phyloP scores from a whole-genome alignment of 2,113 vertebrate species.

The Lophius piscatorius region DNA sequence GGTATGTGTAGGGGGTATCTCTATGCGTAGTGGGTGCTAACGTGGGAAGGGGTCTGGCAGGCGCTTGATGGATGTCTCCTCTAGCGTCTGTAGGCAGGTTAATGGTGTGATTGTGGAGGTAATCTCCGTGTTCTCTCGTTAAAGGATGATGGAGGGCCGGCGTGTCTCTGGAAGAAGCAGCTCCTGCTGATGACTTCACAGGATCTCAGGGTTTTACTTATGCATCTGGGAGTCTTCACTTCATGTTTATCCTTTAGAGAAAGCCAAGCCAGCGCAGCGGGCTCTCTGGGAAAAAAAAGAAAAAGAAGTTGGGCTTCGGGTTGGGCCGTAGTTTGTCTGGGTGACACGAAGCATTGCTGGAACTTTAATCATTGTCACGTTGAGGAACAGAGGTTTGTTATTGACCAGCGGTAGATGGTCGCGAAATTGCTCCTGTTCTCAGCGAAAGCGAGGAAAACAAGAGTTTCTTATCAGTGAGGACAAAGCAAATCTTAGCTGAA shows the following conservation, averaged over 20 bases:
- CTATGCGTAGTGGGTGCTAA: conserved; percentile 37
- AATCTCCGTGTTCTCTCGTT: conserved; percentile 80
- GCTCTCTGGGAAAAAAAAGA: conserved; percentile 38
- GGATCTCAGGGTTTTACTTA: conserved; percentile 34
- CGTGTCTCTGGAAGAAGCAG: conserved; percentile 51
- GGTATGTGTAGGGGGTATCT: conserved; percentile 16
- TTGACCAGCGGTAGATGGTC: conserved; percentile 2
- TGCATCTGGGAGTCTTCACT: conserved; percentile 33
- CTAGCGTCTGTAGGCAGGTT: conserved; percentile 74
- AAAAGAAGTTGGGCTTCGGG: conserved; percentile 10
- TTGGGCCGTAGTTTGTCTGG: conserved; percentile 49
- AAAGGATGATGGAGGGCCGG: conserved; percentile 74
- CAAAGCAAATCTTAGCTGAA: conserved; percentile 17
- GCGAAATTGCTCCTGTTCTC: not conserved
- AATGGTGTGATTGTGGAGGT: conserved; percentile 80
- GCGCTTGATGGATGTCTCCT: conserved; percentile 74
- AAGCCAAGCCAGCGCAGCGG: conserved; percentile 14
- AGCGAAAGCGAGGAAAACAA: conserved; percentile 20
- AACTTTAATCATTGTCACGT: conserved; percentile 20
- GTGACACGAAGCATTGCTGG: conserved; percentile 25
- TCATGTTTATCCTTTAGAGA: conserved; percentile 37
- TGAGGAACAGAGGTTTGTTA: conserved; percentile 9
- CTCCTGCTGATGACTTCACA: conserved; percentile 44
- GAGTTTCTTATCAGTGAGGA: not conserved
- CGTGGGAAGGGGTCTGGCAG: conserved; percentile 58